phyloP scores from a whole-genome alignment of 2,888 invertebrate species.

The Encarsia formosa region DNA sequence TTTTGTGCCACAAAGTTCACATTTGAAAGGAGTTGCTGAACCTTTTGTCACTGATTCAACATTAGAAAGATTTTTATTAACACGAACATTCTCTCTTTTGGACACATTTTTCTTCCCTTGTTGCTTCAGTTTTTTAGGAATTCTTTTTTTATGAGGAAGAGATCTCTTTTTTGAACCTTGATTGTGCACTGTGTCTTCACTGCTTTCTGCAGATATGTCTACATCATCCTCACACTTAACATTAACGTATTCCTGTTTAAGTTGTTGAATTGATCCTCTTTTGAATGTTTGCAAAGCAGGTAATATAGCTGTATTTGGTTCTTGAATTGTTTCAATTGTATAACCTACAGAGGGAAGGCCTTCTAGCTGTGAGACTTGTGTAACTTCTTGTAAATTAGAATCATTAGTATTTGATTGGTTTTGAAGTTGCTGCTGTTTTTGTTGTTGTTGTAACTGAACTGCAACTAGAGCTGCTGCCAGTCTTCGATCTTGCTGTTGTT shows the following conservation, averaged over 20 bases:
- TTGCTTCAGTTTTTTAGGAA: slow-evolving; percentile 70
- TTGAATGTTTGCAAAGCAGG: slow-evolving; percentile 42
- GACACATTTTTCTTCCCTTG: slow-evolving; percentile 38
- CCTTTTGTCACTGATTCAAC: slow-evolving; percentile 36
- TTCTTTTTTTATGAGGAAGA: slow-evolving; percentile 81
- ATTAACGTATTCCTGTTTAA: slow-evolving; percentile 46
- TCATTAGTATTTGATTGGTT: slow-evolving; percentile 42
- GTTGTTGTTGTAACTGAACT: slow-evolving; percentile 60
- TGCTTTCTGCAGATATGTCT: slow-evolving; percentile 51
- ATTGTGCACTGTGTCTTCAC: slow-evolving; percentile 47
- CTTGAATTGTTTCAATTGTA: slow-evolving; percentile 44
- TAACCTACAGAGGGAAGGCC: slow-evolving; percentile 44
- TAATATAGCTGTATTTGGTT: slow-evolving; percentile 41
- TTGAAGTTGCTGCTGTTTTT: slow-evolving; percentile 56
- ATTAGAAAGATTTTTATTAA: slow-evolving; percentile 33
- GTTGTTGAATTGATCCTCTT: slow-evolving; percentile 37
- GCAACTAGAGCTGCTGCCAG: slow-evolving; percentile 61
- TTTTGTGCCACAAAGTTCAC: slow-evolving; percentile 74
- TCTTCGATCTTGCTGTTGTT: slow-evolving; percentile 56
- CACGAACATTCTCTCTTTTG: slow-evolving; percentile 37
- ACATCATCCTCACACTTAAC: slow-evolving; percentile 51
- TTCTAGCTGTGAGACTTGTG: slow-evolving; percentile 42
- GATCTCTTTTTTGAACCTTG: slow-evolving; percentile 62
- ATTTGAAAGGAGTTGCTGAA: slow-evolving; percentile 59
- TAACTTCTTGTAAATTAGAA: slow-evolving; percentile 40